These are phyloP conservation scores for Drosophila tsacasi DNA, from an alignment of 1,140 invertebrate genomes.

Conservation along the genomic window DNA sequence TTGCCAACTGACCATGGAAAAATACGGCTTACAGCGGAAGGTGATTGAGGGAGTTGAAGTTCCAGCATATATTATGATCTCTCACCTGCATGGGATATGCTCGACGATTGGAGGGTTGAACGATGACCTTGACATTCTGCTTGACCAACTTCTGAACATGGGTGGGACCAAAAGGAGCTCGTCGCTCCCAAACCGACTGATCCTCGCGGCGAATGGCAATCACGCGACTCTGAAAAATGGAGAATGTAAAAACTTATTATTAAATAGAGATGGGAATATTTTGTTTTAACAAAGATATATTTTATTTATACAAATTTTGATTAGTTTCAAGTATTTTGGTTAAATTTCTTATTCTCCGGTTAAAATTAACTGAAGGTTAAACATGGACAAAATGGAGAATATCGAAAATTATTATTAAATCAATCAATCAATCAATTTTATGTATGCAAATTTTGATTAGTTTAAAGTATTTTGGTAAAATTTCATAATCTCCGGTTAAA, in stretches of 20 bases:
- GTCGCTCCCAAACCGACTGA: constrained; percentile 98
- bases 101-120: constrained; percentile 98
- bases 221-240: constrained; percentile 86
- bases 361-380: too few species aligned
- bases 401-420: too few species aligned
- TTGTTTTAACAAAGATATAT: neutral
- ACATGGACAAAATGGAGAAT: too few species aligned
- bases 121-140: constrained; percentile 96
- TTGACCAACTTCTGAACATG: constrained; percentile 96
- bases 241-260: neutral
- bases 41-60: neutral
- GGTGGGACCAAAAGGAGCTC: constrained; percentile 96
- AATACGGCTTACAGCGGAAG: neutral
- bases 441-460: neutral
- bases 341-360: neutral
- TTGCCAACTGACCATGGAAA: constrained; percentile 41
- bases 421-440: too few species aligned
- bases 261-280: neutral
- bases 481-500: neutral
- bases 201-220: constrained; percentile 96
- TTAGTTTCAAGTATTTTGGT: neutral
- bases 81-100: constrained; percentile 97
- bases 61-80: neutral
- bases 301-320: neutral
- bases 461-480: neutral